Evolutionary conservation across 2,113 vertebrate genomes (phyloP).

Genomic region (Gymnobelideus leadbeateri): DNA sequence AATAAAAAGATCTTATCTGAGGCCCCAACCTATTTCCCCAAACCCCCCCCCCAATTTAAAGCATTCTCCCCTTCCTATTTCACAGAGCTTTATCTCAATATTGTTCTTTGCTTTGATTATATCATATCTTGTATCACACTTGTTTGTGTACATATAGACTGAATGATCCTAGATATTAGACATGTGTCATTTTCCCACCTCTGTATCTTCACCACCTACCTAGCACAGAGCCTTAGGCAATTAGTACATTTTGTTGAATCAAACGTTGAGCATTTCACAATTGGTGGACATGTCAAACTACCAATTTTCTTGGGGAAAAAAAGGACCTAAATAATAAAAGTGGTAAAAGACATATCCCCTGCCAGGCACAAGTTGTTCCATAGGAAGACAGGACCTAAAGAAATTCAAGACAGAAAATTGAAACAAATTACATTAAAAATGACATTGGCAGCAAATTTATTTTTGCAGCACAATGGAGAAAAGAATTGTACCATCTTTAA

Average conservation of each 20-base stretch:
- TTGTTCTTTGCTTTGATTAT: background rate
- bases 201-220: background rate
- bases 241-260: background rate
- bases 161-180: background rate
- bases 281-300: background rate
- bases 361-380: background rate
- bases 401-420: constrained; percentile 9
- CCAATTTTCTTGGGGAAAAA: background rate
- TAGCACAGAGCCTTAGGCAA: background rate
- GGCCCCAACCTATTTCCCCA: background rate
- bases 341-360: background rate
- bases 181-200: background rate
- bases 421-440: background rate
- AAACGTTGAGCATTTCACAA: background rate
- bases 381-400: constrained; percentile 1
- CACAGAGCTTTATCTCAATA: background rate
- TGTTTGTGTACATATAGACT: background rate
- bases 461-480: background rate
- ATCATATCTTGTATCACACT: background rate
- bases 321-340: background rate
- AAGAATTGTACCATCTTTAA: background rate
- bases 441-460: constrained; percentile 2
- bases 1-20: background rate
- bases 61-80: background rate
- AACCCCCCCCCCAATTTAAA: background rate